These are phyloP conservation scores for Amaurobius ferox DNA, from an alignment of 2,888 invertebrate genomes.

Conservation along the genomic window DNA sequence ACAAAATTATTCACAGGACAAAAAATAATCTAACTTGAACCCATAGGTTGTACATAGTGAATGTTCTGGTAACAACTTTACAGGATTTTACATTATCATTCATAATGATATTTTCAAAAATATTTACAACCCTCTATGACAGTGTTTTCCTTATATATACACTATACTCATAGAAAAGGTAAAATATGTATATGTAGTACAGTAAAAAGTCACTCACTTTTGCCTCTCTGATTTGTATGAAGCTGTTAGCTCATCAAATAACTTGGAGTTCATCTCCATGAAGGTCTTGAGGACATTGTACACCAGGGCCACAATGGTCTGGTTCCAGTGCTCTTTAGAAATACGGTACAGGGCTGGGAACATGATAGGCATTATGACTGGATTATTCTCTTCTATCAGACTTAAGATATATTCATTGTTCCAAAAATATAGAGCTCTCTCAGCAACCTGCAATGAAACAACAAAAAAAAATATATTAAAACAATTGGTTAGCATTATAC, in stretches of 20 bases:
- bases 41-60: too few relatives aligned
- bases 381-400: conserved; percentile 98
- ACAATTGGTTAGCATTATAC: too few relatives aligned
- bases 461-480: too few relatives aligned
- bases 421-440: conserved; percentile 99
- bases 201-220: conserved; percentile 85
- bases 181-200: too few relatives aligned
- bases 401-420: conserved; percentile 99
- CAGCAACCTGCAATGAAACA: conserved; percentile 88
- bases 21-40: too few relatives aligned
- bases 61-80: too few relatives aligned
- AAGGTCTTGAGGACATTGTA: conserved; percentile 99
- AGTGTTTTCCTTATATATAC: too few relatives aligned
- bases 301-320: conserved; percentile 98
- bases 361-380: conserved; percentile 99
- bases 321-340: conserved; percentile 99
- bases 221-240: conserved; percentile 99
- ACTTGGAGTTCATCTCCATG: conserved; percentile 99
- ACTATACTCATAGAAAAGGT: too few relatives aligned
- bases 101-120: too few relatives aligned
- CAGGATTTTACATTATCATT: too few relatives aligned
- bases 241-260: conserved; percentile 98
- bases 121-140: too few relatives aligned
- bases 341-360: conserved; percentile 99
- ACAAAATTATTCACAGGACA: too few relatives aligned